Evolutionary conservation across 2,888 invertebrate genomes (phyloP).

Genomic region (Stenichneumon culpator): DNA sequence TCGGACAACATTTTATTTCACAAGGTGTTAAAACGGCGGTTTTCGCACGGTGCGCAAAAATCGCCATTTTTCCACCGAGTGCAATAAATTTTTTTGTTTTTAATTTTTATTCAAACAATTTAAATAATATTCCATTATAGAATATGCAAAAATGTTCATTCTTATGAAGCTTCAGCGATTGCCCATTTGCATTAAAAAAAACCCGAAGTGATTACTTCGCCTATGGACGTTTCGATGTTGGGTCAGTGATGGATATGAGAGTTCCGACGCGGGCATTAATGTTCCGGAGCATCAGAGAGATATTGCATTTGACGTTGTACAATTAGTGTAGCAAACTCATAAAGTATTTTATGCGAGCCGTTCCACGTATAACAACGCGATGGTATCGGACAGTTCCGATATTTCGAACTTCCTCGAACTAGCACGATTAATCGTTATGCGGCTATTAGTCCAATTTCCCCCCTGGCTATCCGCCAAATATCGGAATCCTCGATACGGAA

Average conservation of each 20-base stretch:
- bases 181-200: not conserved
- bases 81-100: too few relatives aligned
- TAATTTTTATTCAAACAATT: too few relatives aligned
- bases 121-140: too few relatives aligned
- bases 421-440: constrained; percentile 49
- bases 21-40: too few relatives aligned
- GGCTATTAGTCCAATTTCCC: constrained; percentile 45
- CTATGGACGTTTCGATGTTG: not conserved
- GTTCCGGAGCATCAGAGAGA: not conserved
- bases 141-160: too few relatives aligned
- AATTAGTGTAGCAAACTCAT: constrained; percentile 16
- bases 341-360: constrained; percentile 16
- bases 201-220: not conserved
- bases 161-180: too few relatives aligned
- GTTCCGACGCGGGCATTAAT: not conserved
- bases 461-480: constrained; percentile 51
- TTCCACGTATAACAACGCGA: constrained; percentile 2
- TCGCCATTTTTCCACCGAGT: too few relatives aligned
- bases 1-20: too few relatives aligned
- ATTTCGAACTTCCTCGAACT: constrained; percentile 19
- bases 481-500: not conserved
- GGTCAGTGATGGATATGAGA: not conserved
- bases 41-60: too few relatives aligned
- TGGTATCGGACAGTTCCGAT: not conserved
- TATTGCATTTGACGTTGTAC: constrained; percentile 4